A percentile compares a stretch with the other conserved stretches of the same genome.
Evolutionary conservation across 1,140 invertebrate genomes (phyloP).

Genomic region (Harpegnathos saltator): DNA sequence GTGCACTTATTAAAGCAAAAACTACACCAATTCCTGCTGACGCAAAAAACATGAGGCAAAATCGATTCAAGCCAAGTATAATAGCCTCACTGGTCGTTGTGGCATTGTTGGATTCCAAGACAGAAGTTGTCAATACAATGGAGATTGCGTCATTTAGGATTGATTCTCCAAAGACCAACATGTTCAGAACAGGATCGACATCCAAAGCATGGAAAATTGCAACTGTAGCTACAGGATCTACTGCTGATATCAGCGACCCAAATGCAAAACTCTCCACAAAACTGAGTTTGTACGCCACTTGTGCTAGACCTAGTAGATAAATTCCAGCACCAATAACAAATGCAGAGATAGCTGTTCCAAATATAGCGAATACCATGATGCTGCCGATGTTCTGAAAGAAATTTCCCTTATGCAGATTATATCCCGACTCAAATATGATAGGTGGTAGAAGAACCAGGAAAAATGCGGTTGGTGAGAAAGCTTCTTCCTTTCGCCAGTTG

Average conservation of each 20-base stretch:
- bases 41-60: constrained; percentile 99
- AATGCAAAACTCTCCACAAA: constrained; percentile 99
- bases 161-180: constrained; percentile 99
- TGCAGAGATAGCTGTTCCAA: constrained; percentile 98
- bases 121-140: constrained; percentile 97
- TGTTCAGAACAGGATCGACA: constrained; percentile 98
- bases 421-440: constrained; percentile 99
- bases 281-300: constrained; percentile 95
- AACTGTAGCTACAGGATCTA: constrained; percentile 99
- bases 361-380: constrained; percentile 97
- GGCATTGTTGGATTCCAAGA: constrained; percentile 91
- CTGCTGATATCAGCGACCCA: constrained; percentile 98
- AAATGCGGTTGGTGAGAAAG: constrained; percentile 98
- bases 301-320: constrained; percentile 95
- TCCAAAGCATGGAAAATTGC: constrained; percentile 99
- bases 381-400: constrained; percentile 99
- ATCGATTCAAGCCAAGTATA: constrained; percentile 95
- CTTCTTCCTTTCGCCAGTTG: constrained; percentile 98
- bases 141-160: constrained; percentile 99
- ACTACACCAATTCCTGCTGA: constrained; percentile 98
- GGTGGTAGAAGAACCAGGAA: constrained; percentile 98
- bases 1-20: constrained; percentile 97
- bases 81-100: constrained; percentile 92
- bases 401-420: constrained; percentile 99
- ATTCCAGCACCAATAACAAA: constrained; percentile 97